Conservation (phyloP, 2,797 vertebrate species). For the Lepidocolaptes lacrymiger region DNA sequence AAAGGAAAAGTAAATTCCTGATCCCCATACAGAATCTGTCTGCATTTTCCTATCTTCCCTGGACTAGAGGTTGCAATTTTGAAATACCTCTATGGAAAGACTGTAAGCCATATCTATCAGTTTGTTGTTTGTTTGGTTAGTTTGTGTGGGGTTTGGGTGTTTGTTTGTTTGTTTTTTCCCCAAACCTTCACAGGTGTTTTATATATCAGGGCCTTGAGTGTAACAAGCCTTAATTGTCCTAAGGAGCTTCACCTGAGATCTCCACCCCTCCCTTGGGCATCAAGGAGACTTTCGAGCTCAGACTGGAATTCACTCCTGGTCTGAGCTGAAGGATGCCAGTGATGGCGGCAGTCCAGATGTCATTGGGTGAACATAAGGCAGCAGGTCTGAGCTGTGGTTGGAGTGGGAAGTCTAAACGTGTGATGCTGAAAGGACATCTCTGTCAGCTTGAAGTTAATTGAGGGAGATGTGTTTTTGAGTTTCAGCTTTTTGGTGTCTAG, state of each 20-base stretch:
- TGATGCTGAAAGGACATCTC: background rate
- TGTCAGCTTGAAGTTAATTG: background rate
- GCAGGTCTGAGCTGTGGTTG: fast-evolving
- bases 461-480: background rate
- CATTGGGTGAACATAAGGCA: fast-evolving
- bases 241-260: background rate
- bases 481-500: background rate
- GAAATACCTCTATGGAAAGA: background rate
- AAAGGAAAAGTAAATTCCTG: background rate
- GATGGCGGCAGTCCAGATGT: fast-evolving
- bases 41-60: background rate
- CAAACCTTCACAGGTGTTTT: background rate
- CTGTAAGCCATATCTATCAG: background rate
- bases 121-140: background rate
- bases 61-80: background rate
- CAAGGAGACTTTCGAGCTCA: background rate
- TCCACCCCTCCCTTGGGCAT: background rate
- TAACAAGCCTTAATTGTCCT: background rate
- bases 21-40: background rate
- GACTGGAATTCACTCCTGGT: fast-evolving
- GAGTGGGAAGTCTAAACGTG: background rate
- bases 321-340: background rate
- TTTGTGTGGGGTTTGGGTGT: background rate
- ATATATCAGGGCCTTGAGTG: background rate
- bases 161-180: too few species aligned